Base-by-base conservation (phyloP, 2,113 vertebrate genomes). In the Lycocorax pyrrhopterus region DNA sequence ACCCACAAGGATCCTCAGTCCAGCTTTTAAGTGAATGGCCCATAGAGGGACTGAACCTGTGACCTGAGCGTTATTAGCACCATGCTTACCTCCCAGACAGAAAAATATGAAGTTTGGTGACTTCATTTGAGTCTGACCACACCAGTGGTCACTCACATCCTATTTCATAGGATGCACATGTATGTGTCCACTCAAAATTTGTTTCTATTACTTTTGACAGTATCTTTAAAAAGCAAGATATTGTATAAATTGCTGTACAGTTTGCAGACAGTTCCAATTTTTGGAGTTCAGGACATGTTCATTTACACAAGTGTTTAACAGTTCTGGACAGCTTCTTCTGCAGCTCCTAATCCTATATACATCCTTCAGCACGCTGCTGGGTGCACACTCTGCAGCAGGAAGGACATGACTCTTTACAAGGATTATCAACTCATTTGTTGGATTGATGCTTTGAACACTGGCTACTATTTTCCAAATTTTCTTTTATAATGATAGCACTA, bases 281-380 rank as follows among this genome's bases (percentile, higher is more conserved):
- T 60, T 23, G 23, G 55, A 62, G 32, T 25, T 87, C 59, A 62
- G 52, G 6, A 44, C 23, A 32, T 3, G 1, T 12, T 58, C n/a
- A 66, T 49, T 53, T 53, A 27, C 8, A 12, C 11, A 56, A 78
- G 6, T 9, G 18, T 46, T 71, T 35, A 29, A 41, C 56, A 67
- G 29, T 25, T 62, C 55, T 32, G 21, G 18, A 21, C 23, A 58
- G 35, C 55, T 71, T 3, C 1, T 69, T 41, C 90, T 56, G 51
- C 46, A 90, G 46, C 26, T 64, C 29, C n/a, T 66, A 18, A 63
- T 39, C 77, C 55, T 7, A 25, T 3, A 7, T 0, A 14, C 5
- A 51, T 7, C 13, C 5, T 22, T 33, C 33, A 8, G 23, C 46
- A 33, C 1, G 0, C 39, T 18, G 26, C 0, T 0, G 43, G 41